Percentiles rank a stretch among this genome's conserved stretches.
Evolutionary conservation across 2,797 vertebrate genomes (phyloP).

Genomic region (Hozukius guyotensis): DNA sequence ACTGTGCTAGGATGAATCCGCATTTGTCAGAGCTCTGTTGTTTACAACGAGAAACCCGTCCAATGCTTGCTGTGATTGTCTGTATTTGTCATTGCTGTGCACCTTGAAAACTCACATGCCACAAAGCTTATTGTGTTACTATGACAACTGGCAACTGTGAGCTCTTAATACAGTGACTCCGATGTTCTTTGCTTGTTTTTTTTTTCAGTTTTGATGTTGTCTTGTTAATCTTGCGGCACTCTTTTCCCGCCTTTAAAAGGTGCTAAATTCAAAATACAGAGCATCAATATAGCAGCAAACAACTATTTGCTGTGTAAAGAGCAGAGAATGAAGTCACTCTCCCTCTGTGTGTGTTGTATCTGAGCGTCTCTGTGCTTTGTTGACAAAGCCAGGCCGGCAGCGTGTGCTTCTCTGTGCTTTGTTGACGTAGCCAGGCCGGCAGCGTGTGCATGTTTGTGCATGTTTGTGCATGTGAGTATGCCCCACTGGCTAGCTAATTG

Average conservation of each 20-base stretch:
- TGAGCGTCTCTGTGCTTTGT: background rate
- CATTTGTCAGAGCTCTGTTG: background rate
- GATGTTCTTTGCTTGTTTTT: background rate
- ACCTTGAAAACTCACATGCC: background rate
- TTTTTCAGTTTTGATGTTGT: background rate
- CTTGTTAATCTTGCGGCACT: background rate
- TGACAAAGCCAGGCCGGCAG: no score
- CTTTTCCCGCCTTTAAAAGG: background rate
- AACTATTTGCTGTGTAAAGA: background rate
- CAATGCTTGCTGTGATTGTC: background rate
- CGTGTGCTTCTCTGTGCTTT: no score
- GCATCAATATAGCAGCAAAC: background rate
- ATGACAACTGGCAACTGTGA: background rate
- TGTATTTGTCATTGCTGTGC: background rate
- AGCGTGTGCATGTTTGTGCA: no score
- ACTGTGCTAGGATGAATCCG: background rate
- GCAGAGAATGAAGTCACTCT: background rate
- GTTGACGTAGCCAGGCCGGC: no score
- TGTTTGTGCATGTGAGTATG: no score
- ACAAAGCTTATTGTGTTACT: background rate
- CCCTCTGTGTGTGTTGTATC: background rate
- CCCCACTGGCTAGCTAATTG: no score
- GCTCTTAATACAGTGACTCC: background rate
- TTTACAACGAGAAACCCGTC: background rate
- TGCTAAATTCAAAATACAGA: background rate